phyloP scores from a whole-genome alignment of 2,888 invertebrate genomes.

The Lysandra coridon region DNA sequence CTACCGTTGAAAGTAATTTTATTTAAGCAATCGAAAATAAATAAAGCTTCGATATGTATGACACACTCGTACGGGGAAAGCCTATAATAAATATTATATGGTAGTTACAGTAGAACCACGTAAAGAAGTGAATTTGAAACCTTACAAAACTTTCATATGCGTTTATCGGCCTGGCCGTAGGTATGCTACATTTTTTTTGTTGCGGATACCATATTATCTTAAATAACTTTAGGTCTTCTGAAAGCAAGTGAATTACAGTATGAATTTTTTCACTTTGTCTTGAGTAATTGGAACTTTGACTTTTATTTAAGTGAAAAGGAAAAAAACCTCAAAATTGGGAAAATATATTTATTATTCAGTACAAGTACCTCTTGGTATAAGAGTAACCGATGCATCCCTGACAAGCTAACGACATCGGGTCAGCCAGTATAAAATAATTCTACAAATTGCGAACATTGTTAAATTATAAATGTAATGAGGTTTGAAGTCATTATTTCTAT shows the following conservation, averaged over 20 bases:
- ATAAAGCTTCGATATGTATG: conserved; percentile 6
- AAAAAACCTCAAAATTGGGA: background rate
- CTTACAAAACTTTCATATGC: background rate
- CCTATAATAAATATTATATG: background rate
- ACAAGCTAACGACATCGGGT: conserved; percentile 11
- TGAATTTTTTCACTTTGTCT: too few relatives aligned
- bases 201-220: background rate
- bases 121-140: background rate
- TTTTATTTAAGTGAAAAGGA: background rate
- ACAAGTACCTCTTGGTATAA: background rate
- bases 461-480: conserved; percentile 28
- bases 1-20: conserved; percentile 45
- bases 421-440: background rate
- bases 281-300: too few relatives aligned
- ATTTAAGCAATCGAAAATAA: conserved; percentile 34
- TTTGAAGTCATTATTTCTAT: conserved; percentile 43
- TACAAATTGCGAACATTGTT: conserved; percentile 20
- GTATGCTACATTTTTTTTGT: background rate
- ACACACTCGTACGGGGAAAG: background rate
- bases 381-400: background rate
- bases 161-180: background rate
- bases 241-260: background rate
- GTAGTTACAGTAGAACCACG: background rate
- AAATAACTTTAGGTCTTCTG: background rate
- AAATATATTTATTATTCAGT: background rate